Evolutionary conservation across 2,113 vertebrate genomes (phyloP), one percentile per base, ranked within the genome.

Genomic region (Sylvietta virens): DNA sequence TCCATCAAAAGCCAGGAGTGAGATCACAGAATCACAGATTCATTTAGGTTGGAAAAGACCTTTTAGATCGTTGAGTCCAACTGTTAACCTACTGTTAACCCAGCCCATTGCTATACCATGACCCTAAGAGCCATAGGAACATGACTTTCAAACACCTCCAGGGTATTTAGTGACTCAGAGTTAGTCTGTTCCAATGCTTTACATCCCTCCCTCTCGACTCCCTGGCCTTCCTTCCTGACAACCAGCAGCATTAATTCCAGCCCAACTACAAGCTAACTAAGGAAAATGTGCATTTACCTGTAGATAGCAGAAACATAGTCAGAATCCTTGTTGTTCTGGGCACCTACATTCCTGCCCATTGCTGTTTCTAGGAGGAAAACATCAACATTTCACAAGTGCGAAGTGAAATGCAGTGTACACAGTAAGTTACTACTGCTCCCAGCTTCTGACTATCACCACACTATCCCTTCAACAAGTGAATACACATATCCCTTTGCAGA

Each of bases 281-380:
- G 22, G 9, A 80, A 86, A 88, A 83, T 2, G 1, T 15, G 6
- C 1, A 1, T 39, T 92, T 92, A 97, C 96, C 95, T 96, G 72
- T 96, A 97, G 51, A 96, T 3, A 64, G 96, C 96, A 86, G 56
- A 54, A 90, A 96, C 88, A 27, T 97, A 97, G 4, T 97, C 94
- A 16, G 96, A 96, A 81, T 97, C 64, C 72, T 90, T 95, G 44
- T 92, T 94, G 42, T 94, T 23, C 76, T 97, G 96, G 65, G 96
- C 95, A 40, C 56, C 33, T 30, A 95, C 56, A 40, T 93, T 96
- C 86, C 17, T 94, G 47, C 96, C 96, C 96, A 97, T 97, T 0
- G 96, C 96, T 0, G 96, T 97, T 94, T 97, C 96, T 97, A 86
- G 45, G 35, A 94, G 5, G 13, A 92, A 92, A 72, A 37, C 5